These are phyloP conservation scores for Prunella strophiata DNA, from an alignment of 2,797 vertebrate species.

Conservation along the genomic window DNA sequence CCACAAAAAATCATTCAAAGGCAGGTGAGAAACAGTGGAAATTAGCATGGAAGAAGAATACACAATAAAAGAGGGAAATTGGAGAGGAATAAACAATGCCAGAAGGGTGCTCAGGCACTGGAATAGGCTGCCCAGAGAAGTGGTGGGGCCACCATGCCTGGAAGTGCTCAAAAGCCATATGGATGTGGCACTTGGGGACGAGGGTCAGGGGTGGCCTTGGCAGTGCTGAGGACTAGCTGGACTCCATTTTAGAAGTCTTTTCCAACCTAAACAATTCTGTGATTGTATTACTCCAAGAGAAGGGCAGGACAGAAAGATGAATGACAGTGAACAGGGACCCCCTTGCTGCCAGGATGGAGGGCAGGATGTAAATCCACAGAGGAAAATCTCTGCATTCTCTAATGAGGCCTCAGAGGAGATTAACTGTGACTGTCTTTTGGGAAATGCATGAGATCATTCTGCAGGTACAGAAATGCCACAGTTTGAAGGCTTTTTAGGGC, in stretches of 20 bases:
- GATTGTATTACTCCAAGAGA: neutral
- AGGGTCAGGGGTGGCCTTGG: neutral
- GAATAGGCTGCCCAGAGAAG: neutral
- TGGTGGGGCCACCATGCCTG: neutral
- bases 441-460: neutral
- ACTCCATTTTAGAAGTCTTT: neutral
- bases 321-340: neutral
- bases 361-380: neutral
- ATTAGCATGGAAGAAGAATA: neutral
- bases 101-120: neutral
- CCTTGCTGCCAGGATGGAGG: neutral
- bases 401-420: slow-evolving; percentile 48
- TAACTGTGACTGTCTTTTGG: neutral
- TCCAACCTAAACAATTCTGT: neutral
- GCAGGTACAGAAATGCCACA: neutral
- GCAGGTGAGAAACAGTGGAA: neutral
- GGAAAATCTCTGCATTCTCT: neutral
- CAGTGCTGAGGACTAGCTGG: neutral
- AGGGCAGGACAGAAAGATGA: neutral
- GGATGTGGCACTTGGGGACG: neutral
- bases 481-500: neutral
- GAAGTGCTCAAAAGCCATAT: neutral
- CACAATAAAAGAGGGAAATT: neutral
- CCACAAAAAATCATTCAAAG: neutral
- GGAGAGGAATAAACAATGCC: neutral